Percentiles rank a stretch among this genome's conserved stretches.
Conservation (phyloP, 2,888 invertebrate species). For the Nomada flava region DNA sequence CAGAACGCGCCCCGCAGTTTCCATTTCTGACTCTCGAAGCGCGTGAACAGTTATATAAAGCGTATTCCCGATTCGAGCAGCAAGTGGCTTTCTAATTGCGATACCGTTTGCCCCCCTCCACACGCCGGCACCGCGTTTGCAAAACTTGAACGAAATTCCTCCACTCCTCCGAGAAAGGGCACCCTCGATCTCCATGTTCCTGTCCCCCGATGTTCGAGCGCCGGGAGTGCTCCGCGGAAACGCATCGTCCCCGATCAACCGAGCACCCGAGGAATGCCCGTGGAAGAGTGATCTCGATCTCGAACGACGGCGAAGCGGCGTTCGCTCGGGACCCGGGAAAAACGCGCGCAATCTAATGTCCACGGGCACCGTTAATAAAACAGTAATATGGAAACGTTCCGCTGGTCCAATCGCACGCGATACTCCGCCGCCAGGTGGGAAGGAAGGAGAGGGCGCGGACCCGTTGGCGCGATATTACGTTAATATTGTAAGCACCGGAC, state of each 20-base stretch:
- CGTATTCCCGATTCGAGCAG: not conserved
- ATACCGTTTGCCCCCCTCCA: not conserved
- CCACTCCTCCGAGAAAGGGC: no score
- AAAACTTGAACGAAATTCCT: not conserved
- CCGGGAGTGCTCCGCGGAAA: no score
- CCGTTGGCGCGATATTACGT: constrained; percentile 47
- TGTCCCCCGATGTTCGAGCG: no score
- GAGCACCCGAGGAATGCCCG: not conserved
- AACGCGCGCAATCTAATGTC: constrained; percentile 41
- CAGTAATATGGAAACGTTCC: constrained; percentile 46
- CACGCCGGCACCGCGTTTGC: not conserved
- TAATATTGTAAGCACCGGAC: constrained; percentile 57
- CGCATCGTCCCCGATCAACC: not conserved
- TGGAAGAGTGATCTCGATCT: not conserved
- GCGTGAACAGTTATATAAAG: constrained; percentile 24
- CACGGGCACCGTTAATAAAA: constrained; percentile 51
- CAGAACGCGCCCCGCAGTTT: not conserved
- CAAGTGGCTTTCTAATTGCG: constrained; percentile 9
- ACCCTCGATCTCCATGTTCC: no score
- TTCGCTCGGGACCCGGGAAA: not conserved
- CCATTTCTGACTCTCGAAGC: constrained; percentile 6
- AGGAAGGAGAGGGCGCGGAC: not conserved
- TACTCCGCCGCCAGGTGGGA: not conserved
- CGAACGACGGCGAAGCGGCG: constrained; percentile 4
- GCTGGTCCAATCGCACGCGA: constrained; percentile 1